Base-by-base conservation (phyloP, 2,113 vertebrate species). In the Gasterosteus nipponicus region DNA sequence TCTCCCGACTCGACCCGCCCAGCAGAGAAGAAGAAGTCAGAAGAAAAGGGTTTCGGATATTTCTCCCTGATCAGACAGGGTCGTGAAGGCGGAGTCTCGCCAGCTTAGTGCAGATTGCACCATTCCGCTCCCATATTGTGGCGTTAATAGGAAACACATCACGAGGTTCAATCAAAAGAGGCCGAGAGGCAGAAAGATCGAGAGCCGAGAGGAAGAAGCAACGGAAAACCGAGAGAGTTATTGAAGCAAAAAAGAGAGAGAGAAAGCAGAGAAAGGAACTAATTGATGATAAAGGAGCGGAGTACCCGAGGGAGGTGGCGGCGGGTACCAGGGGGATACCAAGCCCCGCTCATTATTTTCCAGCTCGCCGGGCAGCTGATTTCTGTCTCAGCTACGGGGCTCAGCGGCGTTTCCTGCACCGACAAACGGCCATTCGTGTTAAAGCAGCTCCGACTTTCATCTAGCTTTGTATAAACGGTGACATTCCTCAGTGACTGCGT, bases 101-200 rank as follows among this genome's bases (percentile, higher is more conserved):
- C 58, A 42, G 14, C 63, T 58, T 39, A 10, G 44, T 73, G 71
- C 26, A 75, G 82, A 88, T 77, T 72, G 58, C 69, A 83, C 42
- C 60, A 54, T 9, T 67, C 72, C 70, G 73, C 64, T 63, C 7
- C 73, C 66, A 74, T 68, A 62, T 87, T 87, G 78, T 82, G 66
- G 64, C 9, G 69, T 29, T 85, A 88, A 90, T 80, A 47, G 69
- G 71, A 86, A 90, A 89, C 73, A 84, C 82, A 87, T 89, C 90
- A 69, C 39, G 47, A 49, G 73, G 64, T 78, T 84, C 81, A 77
- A 90, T 92, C 87, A 83, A 75, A 77, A 65, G 58, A 62, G 51
- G 68, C 44, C 47, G 64, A 72, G 46, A 60, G 69, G 54, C 54
- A 38, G 41, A 71, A 76, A 68, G 69, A 79, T 2, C 57, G 69